Percentiles rank a stretch among this genome's conserved stretches.
Evolutionary conservation across 2,797 vertebrate species (phyloP).

Genomic region (Rhabdophis nuchalis): DNA sequence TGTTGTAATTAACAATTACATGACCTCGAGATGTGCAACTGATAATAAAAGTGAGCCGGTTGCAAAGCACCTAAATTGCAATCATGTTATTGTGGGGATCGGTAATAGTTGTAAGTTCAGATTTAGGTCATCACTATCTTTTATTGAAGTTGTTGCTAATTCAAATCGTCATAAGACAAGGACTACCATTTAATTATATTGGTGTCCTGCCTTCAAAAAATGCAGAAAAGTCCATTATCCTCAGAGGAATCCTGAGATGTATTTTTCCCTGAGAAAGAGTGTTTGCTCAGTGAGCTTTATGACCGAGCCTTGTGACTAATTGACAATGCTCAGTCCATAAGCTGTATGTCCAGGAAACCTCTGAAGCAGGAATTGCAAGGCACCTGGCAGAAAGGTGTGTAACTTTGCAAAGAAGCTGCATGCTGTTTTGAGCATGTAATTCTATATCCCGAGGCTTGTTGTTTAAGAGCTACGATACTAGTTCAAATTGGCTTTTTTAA

Average conservation of each 20-base stretch:
- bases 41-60: background rate
- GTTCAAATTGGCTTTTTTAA: background rate
- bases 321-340: background rate
- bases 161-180: background rate
- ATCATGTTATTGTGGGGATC: background rate
- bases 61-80: background rate
- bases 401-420: background rate
- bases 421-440: background rate
- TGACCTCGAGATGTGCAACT: background rate
- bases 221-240: background rate
- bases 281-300: background rate
- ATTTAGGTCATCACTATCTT: background rate
- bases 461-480: background rate
- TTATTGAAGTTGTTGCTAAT: background rate
- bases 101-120: background rate
- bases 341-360: background rate
- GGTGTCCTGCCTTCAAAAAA: background rate
- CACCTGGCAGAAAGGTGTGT: background rate
- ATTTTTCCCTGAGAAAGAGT: background rate
- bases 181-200: background rate
- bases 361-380: background rate
- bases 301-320: background rate
- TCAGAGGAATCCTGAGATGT: background rate
- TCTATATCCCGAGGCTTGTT: background rate
- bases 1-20: background rate